phyloP scores from a whole-genome alignment of 2,888 invertebrate species.

The Drosophila quasianomalipes region DNA sequence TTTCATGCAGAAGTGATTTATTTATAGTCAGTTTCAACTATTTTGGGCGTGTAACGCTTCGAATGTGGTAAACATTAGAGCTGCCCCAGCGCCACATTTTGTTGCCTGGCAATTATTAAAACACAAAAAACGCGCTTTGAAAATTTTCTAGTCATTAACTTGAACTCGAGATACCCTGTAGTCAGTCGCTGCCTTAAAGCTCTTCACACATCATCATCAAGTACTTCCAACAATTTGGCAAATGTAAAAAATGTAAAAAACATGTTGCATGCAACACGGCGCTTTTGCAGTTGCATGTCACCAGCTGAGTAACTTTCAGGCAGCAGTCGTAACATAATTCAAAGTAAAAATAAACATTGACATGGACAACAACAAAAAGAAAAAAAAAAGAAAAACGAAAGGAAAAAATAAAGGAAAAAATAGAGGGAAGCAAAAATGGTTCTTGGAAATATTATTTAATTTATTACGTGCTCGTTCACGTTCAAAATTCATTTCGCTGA shows the following conservation, averaged over 20 bases:
- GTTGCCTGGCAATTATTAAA: conserved; percentile 25
- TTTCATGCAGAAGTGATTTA: not conserved
- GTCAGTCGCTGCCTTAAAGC: not conserved
- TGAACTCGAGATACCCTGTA: not conserved
- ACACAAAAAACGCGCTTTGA: conserved; percentile 18
- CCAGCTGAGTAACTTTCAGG: conserved; percentile 17
- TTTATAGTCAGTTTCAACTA: conserved; percentile 8
- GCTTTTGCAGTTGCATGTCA: conserved; percentile 19
- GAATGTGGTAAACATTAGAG: conserved; percentile 18
- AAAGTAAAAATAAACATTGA: conserved; percentile 77
- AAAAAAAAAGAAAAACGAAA: not conserved
- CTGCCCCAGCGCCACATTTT: conserved; percentile 28
- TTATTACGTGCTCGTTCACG: conserved; percentile 61
- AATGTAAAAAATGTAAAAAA: not conserved
- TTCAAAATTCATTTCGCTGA: conserved; percentile 77
- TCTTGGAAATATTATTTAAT: conserved; percentile 72
- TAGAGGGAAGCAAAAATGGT: conserved; percentile 26
- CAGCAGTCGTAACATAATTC: conserved; percentile 66
- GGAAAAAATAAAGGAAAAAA: not conserved
- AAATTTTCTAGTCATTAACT: conserved; percentile 17
- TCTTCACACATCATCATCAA: not conserved
- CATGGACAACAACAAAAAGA: conserved; percentile 41
- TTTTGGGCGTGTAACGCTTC: conserved; percentile 1
- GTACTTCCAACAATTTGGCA: not conserved
- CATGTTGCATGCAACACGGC: conserved; percentile 34